These are phyloP conservation scores for Pasiphila rectangulata DNA, from an alignment of 2,888 invertebrate genomes.

Conservation along the genomic window DNA sequence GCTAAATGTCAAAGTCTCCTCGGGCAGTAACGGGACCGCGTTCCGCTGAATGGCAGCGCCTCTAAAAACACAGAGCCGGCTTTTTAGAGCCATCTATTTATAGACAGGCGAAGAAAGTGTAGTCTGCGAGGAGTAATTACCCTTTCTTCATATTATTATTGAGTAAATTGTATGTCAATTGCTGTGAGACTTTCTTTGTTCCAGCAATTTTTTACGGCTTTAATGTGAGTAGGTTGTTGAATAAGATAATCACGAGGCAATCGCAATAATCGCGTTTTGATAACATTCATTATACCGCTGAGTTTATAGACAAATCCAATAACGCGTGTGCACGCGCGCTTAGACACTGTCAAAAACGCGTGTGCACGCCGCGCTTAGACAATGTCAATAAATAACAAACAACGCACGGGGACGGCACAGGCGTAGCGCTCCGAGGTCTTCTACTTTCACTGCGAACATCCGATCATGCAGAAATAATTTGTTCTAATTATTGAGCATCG, in stretches of 20 bases:
- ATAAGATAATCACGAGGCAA: constrained; percentile 3
- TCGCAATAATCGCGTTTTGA: constrained; percentile 1
- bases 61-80: background rate
- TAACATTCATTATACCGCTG: constrained; percentile 1
- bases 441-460: constrained; percentile 18
- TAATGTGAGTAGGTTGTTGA: background rate
- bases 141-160: constrained; percentile 16
- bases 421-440: too few species aligned
- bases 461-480: constrained; percentile 10
- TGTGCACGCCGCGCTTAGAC: too few species aligned
- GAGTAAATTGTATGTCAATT: constrained; percentile 18
- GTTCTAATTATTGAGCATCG: constrained; percentile 7
- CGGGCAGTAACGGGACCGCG: constrained; percentile 27
- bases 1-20: constrained; percentile 32
- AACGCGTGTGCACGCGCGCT: too few species aligned
- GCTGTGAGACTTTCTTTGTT: constrained; percentile 9
- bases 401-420: too few species aligned
- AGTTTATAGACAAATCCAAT: background rate
- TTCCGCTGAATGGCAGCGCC: constrained; percentile 24
- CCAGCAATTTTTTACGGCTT: background rate
- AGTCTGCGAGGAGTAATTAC: constrained; percentile 11
- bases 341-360: too few species aligned
- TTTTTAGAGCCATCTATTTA: constrained; percentile 25
- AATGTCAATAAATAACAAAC: too few species aligned
- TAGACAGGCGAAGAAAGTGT: constrained; percentile 27